Evolutionary conservation across 2,113 vertebrate genomes (phyloP), one percentile per base, ranked within the genome.

Genomic region (Laterallus jamaicensis): DNA sequence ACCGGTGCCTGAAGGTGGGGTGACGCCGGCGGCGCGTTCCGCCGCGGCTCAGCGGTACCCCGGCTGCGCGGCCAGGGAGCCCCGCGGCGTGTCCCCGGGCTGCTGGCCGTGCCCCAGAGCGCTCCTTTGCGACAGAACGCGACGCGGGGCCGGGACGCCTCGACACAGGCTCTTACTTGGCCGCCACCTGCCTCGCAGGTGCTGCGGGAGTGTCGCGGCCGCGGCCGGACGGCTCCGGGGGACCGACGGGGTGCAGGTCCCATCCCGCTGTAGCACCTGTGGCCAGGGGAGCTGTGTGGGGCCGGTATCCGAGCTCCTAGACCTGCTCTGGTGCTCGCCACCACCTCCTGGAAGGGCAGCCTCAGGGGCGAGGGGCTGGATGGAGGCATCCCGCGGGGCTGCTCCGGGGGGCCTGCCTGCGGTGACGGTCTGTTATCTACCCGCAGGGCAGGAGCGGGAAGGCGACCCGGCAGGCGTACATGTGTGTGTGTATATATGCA

Each of bases 41-140:
- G 31, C 10, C 26, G 31, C 11, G 3, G 6, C 49, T 40, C 75
- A 3, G 83, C 32, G 0, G 0, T 6, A 2, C 37, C n/a, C 49
- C 28, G 17, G 25, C 78, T 55, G 85, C 4, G 10, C 1, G 12
- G 9, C 4, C 11, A 5, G 44, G 44, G 50, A 12, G 11, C 3
- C 14, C 63, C 13, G 17, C 5, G 12, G 10, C 31, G 7, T 3
- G 7, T 9, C 11, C 31, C 14, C 3, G 26, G 49, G 42, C 39
- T 4, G 26, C 3, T 47, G 81, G 22, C 52, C 14, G 3, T 5
- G 37, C 25, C 77, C 85, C 56, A 3, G 1, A 4, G 42, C n/a
- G n/a, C 58, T 71, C 37, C 47, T 18, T 5, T 4, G 82, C 42
- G 56, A 12, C 14, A 1, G 1, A 2, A 50, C 28, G 0, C 21